Evolutionary conservation across 2,797 vertebrate genomes (phyloP).

Genomic region (Anolis apletophallus): DNA sequence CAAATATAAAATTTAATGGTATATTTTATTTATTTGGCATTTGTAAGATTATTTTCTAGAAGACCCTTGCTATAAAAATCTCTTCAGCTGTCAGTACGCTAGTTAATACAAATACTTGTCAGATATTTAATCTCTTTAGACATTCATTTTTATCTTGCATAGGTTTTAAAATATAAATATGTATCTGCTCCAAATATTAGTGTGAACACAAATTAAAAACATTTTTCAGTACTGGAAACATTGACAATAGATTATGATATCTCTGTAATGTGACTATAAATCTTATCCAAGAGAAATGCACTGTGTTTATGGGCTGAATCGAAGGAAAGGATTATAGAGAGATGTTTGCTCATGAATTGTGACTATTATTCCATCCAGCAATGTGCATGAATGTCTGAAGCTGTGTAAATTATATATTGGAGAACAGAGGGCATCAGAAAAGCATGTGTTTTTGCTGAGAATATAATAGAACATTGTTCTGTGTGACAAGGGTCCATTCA

Average conservation of each 20-base stretch:
- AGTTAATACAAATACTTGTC: slow-evolving; percentile 26
- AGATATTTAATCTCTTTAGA: slow-evolving; percentile 28
- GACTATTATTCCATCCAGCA: not conserved
- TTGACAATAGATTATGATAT: slow-evolving; percentile 15
- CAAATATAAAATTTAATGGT: slow-evolving; percentile 19
- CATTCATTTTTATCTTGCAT: slow-evolving; percentile 1
- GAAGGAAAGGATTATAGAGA: slow-evolving; percentile 5
- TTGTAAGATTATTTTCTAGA: slow-evolving; percentile 27
- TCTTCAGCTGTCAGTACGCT: slow-evolving; percentile 14
- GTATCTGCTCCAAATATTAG: slow-evolving; percentile 34
- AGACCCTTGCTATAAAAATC: not conserved
- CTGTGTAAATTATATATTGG: not conserved
- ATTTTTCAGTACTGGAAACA: not conserved
- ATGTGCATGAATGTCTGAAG: not conserved
- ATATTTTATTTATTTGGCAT: slow-evolving; percentile 33
- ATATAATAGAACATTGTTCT: not conserved
- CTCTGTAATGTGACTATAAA: not conserved
- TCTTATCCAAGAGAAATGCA: not conserved
- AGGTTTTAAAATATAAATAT: slow-evolving; percentile 31
- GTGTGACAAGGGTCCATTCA: not conserved
- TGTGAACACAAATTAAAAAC: slow-evolving; percentile 22
- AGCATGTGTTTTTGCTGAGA: not conserved
- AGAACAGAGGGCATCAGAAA: not conserved
- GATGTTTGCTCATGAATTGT: not conserved
- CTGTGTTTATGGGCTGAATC: not conserved